A percentile compares a stretch with the other conserved stretches of the same genome.
phyloP scores from a whole-genome alignment of 2,113 vertebrate species.

The Hypocryptadius cinnamomeus region DNA sequence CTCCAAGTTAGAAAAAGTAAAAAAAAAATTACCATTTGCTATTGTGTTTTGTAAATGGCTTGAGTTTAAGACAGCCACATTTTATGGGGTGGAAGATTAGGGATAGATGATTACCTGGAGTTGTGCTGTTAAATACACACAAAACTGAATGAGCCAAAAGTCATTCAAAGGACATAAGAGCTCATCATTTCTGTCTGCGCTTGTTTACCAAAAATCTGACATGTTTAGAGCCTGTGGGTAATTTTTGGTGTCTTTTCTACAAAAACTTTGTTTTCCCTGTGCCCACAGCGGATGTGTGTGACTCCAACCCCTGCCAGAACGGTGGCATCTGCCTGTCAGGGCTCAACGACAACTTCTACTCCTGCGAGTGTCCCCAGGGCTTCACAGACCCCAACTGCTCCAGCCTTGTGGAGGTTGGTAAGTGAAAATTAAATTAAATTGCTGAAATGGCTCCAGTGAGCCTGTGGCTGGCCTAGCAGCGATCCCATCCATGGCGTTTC shows the following conservation, averaged over 20 bases:
- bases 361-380: constrained; percentile 74
- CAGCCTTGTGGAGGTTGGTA: constrained; percentile 81
- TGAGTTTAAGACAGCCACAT: background rate
- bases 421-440: constrained; percentile 69
- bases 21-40: background rate
- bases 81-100: background rate
- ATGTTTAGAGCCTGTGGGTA: background rate
- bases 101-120: background rate
- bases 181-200: background rate
- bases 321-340: constrained; percentile 72
- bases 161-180: background rate
- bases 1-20: background rate
- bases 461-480: background rate
- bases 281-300: constrained; percentile 65
- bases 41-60: background rate
- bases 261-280: background rate
- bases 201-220: background rate
- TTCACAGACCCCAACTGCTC: constrained; percentile 75
- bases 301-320: constrained; percentile 75
- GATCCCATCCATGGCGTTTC: fast-evolving
- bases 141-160: background rate
- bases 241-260: background rate
- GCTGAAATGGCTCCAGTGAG: background rate
- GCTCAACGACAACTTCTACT: constrained; percentile 65
- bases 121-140: background rate